Base-by-base conservation (phyloP, 2,113 vertebrate species). In the Eclectus roratus region DNA sequence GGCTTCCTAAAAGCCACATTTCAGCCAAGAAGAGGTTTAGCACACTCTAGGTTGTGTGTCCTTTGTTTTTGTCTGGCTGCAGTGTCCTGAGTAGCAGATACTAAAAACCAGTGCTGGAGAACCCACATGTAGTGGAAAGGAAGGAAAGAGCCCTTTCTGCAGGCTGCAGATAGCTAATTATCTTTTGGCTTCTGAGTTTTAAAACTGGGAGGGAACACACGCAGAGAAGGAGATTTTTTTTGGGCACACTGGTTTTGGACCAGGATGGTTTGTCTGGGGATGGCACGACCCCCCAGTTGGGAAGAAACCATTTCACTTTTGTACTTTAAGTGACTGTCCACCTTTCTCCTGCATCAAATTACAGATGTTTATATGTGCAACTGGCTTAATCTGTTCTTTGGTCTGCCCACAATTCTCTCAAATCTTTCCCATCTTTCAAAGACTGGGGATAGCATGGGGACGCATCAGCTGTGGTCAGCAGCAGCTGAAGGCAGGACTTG, bases 91-190 rank as follows among this genome's bases (percentile, higher is more conserved):
- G 33, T 5, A 85, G 25, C 33, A 79, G 60, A 24, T 21, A n/a
- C 44, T 69, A 66, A 49, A 88, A 71, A 5, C 3, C 1, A 6
- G 41, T 27, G n/a, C 41, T 63, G 60, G 50, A 4, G 10, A 85
- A 29, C 3, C 7, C 28, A 20, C 4, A 13, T 13, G 2, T 4
- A 8, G 10, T 0, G 2, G 31, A 39, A 65, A 49, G 41, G 29
- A 66, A 85, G 18, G 43, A 69, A 25, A 28, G 19, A 58, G 13
- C 11, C 35, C 29, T 74, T 74, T 44, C 24, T 77, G 41, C 29
- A 55, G 9, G 29, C 31, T 86, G 43, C n/a, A 81, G 50, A 39
- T 7, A 55, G 10, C 37, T 47, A 18, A 28, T 69, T 50, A 12
- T 20, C 41, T 70, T 91, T 53, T 11, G 4, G 17, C n/a, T 84